Base-by-base conservation (phyloP, 1,140 invertebrate species). In the Elymnias hypermnestra region DNA sequence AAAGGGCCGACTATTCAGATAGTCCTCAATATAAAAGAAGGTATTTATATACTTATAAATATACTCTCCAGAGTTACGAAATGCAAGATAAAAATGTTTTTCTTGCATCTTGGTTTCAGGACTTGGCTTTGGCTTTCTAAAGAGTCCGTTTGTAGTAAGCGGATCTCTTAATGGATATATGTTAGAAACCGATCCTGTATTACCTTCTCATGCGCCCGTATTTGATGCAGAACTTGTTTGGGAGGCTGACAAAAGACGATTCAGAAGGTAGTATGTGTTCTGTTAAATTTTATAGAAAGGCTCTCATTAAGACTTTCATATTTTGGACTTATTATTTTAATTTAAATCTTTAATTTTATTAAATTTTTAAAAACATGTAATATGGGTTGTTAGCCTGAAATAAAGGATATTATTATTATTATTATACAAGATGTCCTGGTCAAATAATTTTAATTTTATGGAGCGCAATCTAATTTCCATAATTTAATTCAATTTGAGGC, bases 151-250 rank as follows among this genome's bases (percentile, higher is more conserved):
- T 53, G 49, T 83, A 8, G 81, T 84, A 12, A 77, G 69, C 31
- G 81, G 78, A 5, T 85, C 82, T 44, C 42, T 85, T 4, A 85
- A 83, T 73, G 74, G 82, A 6, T 85, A 85, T 53, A 75, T 82
- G 59, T 37, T 85, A 38, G 81, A 85, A 44, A 85, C 78, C 0
- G 81, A 85, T 48, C 68, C 78, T 10, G 63, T 67, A 0, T 64
- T 83, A 6, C 75, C 82, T 5, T 58, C 63, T 14, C 82, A 85
- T 60, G 69, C 76, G 18, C 78, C 78, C 15, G 52, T 65, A 10
- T 79, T 85, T 37, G 82, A 85, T 35, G 78, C 78, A n/a, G 82
- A 85, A 63, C 63, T 85, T 13, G 78, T 85, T 43, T 85, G 81
- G 81, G 81, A 85, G 47, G 76, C 82, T 19, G 82, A 85, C 53